Evolutionary conservation across 2,888 invertebrate genomes (phyloP), one percentile per base, ranked within the genome.

Genomic region (Nymphalis urticae): DNA sequence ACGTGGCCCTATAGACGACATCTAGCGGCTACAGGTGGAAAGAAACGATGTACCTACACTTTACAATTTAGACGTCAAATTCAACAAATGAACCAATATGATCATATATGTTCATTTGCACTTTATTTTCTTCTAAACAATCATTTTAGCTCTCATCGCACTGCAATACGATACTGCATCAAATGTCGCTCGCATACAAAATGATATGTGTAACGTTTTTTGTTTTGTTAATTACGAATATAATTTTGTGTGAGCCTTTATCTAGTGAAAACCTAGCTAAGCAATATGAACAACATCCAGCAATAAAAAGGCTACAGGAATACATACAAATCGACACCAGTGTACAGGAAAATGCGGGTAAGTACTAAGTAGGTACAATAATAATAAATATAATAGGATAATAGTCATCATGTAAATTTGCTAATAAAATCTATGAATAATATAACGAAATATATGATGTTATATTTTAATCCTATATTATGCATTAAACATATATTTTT

Each of bases 261-360:
- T 48, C 90, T 32, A 47, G 24, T 48, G n/a, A 42, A 64, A 36
- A 24, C 13, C 42, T 13, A 13, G 4, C 42, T 61, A 5, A 53
- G 50, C 19, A 51, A 54, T 81, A 80, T 63, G 66, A 77, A 48
- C 58, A 78, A n/a, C 72, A 83, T 61, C 77, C 81, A 3, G 79
- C 85, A 0, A 79, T 88, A 1, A 75, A 79, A 62, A 79, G 72
- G 58, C 83, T 86, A 70, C 78, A 81, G 59, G 83, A 85, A 72
- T 88, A 87, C 69, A 64, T 88, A 13, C 82, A 79, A 70, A 88
- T 88, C 51, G 85, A 88, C 50, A 88, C 88, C 0, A 87, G 82
- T 61, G 70, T 67, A 47, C 72, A 73, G 58, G 77, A 83, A 69
- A 85, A 86, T 74, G 61, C 83, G 70, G 70, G 84, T 86, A 74